phyloP scores from a whole-genome alignment of 2,113 vertebrate species.

The Microcebus lehilahytsara region DNA sequence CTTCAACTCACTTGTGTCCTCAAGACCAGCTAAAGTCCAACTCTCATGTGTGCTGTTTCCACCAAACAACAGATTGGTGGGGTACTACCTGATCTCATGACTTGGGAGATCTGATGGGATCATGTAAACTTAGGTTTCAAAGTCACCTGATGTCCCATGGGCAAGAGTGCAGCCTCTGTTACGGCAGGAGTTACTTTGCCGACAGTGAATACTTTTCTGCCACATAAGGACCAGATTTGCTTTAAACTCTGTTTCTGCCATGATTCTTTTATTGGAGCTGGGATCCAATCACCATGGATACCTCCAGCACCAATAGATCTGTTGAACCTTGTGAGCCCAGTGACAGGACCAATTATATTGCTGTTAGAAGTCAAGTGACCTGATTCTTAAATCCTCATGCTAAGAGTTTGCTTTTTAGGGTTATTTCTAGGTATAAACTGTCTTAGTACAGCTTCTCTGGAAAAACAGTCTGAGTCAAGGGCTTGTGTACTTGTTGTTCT shows the following conservation, averaged over 20 bases:
- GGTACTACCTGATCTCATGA: not conserved
- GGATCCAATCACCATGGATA: not conserved
- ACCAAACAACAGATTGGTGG: not conserved
- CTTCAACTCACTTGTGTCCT: not conserved
- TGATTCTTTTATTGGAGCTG: not conserved
- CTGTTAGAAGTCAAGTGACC: not conserved
- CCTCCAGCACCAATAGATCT: not conserved
- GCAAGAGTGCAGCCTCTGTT: not conserved
- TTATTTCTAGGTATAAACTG: not conserved
- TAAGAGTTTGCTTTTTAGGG: not conserved
- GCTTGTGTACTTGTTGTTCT: not conserved
- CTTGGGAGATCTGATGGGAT: not conserved
- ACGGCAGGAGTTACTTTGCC: not conserved
- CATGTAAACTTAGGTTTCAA: not conserved
- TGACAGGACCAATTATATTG: not conserved
- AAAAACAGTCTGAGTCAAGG: not conserved
- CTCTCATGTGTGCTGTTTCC: not conserved
- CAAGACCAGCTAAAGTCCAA: not conserved
- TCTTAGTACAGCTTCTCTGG: not conserved
- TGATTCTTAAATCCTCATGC: not conserved
- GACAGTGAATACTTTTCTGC: not conserved
- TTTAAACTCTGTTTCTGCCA: not conserved
- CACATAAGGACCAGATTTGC: not conserved
- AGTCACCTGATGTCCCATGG: no score
- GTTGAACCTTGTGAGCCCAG: not conserved